Evolutionary conservation across 2,888 invertebrate genomes (phyloP), one percentile per base, ranked within the genome.

Genomic region (Drosophila vallismaia): DNA sequence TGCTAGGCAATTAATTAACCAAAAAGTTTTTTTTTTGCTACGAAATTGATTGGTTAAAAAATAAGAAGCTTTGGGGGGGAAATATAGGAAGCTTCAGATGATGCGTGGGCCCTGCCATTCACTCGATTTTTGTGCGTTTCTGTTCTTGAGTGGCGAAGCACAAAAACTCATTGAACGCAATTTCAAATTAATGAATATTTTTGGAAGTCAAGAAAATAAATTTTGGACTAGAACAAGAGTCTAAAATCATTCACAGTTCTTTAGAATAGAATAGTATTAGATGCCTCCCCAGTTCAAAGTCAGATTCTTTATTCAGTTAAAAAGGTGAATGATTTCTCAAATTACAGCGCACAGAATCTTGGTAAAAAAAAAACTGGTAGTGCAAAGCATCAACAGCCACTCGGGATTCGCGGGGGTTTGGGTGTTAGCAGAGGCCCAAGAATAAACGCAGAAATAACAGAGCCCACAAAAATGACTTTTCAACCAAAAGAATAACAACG

Each of bases 391-490:
- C 80, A 77, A 69, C 77, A 75, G 57, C 56, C 70, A 29, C 4
- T 42, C 4, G 4, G 14, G 48, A 29, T 4, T 24, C 4, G 12
- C 29, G 6, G 19, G 26, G 26, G 8, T 6, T 8, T 8, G 3
- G 8, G 28, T 44, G 28, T 1, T 10, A 46, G 26, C 24, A 28
- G 12, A 40, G 50, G 46, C 56, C 53, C 46, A 52, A 73, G 77
- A 82, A 79, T 62, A 66, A 58, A 57, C 57, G 26, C 45, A 74
- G 54, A 42, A 73, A 73, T 67, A 77, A 86, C 74, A 77, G 85
- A 84, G 81, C 73, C 85, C 85, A 74, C 76, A 76, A 70, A 71
- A 85, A 71, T 77, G 78, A 80, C 85, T 81, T 81, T 78, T 40
- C 53, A 76, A 67, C 63, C 64, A 72, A 46, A 64, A 77, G 66